Base-by-base conservation (phyloP, 2,797 vertebrate genomes). In the Paratrypauchen microcephalus region DNA sequence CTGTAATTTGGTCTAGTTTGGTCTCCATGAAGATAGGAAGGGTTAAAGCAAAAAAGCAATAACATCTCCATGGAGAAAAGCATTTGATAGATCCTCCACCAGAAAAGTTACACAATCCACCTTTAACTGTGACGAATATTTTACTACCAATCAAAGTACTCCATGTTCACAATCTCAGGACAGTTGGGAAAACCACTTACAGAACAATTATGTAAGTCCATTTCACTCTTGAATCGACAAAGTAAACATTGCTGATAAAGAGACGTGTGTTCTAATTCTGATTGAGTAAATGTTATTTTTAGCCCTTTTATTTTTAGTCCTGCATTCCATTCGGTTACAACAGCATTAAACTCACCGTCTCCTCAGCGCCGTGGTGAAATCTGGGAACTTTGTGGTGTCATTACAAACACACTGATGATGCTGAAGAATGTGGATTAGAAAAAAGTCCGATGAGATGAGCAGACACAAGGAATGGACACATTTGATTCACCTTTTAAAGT, bases 111-210 rank as follows among this genome's bases (percentile, higher is more conserved):
- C 7, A 9, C 32, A 36, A 9, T 36, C 1, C 1, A 36, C 32
- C 32, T 36, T 36, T 36, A 45, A 45, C 12, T 16, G 13, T 45
- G 41, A 45, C 41, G 4, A 45, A 45, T 15, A 45, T 4, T 45
- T 15, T 4, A 1, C 41, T 4, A 4, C 41, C 13, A 16, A 9
- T 45, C 13, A 15, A 16, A 45, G 41, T 45, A 45, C 41, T 45
- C 13, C 3, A 1, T 45, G 41, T 45, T 45, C 41, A 45, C 12
- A 15, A 15, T 45, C 12, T 15, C 15, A 45, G 12, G 16, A 45
- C 32, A 3, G 19, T 72, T 65, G 84, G 85, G 70, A 80, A 87
- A 72, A 52, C 26, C 45, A 2, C 15, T 28, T 8, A 26, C 74
- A 70, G 72, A 66, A 80, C 72, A 78, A 50, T n/a, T 75, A 86